A percentile compares a stretch with the other conserved stretches of the same genome.
Evolutionary conservation across 53 echinoderm and acorn worm genomes (phyloP).

Genomic region (Antedon mediterranea): DNA sequence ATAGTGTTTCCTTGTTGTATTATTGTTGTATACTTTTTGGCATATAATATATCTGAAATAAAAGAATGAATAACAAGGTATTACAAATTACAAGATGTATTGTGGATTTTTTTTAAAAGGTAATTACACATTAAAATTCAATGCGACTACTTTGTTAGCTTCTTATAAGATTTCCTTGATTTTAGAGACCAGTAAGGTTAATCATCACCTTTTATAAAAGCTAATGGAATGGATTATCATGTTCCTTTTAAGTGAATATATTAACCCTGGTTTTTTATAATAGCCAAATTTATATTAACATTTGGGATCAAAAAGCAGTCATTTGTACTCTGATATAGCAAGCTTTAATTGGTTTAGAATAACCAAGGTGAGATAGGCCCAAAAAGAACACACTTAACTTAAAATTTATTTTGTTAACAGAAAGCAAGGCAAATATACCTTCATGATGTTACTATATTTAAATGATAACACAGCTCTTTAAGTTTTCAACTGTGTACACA

Average conservation of each 20-base stretch:
- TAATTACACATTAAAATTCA: too few species aligned
- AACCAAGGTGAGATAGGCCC: not conserved
- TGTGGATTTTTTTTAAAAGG: too few species aligned
- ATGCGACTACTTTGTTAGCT: too few species aligned
- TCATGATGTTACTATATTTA: not conserved
- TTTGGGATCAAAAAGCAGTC: not conserved
- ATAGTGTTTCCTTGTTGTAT: too few species aligned
- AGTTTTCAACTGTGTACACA: not conserved
- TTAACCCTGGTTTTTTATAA: not conserved
- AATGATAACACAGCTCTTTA: not conserved
- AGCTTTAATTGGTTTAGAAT: not conserved
- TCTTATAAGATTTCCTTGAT: too few species aligned
- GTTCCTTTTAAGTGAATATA: not conserved
- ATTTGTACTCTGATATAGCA: not conserved
- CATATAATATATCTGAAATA: too few species aligned
- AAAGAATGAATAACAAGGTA: too few species aligned
- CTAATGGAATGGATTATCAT: not conserved
- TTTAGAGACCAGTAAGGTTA: not conserved
- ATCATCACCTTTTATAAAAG: not conserved
- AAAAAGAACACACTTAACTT: not conserved
- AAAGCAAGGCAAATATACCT: not conserved
- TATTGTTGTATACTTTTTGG: too few species aligned
- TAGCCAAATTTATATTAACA: not conserved
- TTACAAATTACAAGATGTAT: too few species aligned
- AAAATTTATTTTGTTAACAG: not conserved